Evolutionary conservation across 2,113 vertebrate genomes (phyloP), one percentile per base, ranked within the genome.

Genomic region (Chaetops frenatus): DNA sequence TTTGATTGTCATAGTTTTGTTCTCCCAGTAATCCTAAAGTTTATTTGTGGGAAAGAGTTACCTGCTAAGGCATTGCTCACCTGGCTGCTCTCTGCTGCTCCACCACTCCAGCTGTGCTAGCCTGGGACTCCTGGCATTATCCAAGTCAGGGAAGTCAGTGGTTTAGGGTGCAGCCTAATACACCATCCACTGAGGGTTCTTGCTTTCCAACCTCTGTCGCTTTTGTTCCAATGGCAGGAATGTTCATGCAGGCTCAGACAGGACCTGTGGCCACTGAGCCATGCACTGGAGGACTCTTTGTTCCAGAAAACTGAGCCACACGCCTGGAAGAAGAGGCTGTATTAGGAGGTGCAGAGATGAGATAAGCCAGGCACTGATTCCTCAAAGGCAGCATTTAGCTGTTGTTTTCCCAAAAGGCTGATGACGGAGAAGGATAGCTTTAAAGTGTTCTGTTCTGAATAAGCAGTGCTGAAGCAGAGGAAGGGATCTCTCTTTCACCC

Each of bases 31-130:
- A 50, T 54, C 40, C 23, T 58, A 1, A 71, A n/a, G 21, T 67
- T 51, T 57, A 13, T 20, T 40, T 23, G 8, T 9, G 10, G 67
- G 54, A 61, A 61, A 31, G 57, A 12, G 38, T 19, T 73, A 22
- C 21, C 42, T 77, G 45, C 42, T 29, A 69, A 1, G 6, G 15
- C 69, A 13, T 31, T 0, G 0, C 50, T 31, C 45, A 67, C 11
- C 31, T 40, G 48, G 28, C 54, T 57, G 74, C 66, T 80, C 33
- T 72, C 57, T 72, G 53, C 45, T 28, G 56, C 42, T 73, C 23
- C 29, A 24, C 9, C 64, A 6, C 23, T 58, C 50, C 69, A 40
- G 42, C 57, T 85, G 25, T 51, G 64, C 54, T 27, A 29, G 5
- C 28, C 31, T 48, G 36, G 38, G 22, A 27, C 40, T 64, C 36